These are phyloP conservation scores for Crocodylus rhombifer DNA, from an alignment of 2,797 vertebrate genomes.

Conservation along the genomic window DNA sequence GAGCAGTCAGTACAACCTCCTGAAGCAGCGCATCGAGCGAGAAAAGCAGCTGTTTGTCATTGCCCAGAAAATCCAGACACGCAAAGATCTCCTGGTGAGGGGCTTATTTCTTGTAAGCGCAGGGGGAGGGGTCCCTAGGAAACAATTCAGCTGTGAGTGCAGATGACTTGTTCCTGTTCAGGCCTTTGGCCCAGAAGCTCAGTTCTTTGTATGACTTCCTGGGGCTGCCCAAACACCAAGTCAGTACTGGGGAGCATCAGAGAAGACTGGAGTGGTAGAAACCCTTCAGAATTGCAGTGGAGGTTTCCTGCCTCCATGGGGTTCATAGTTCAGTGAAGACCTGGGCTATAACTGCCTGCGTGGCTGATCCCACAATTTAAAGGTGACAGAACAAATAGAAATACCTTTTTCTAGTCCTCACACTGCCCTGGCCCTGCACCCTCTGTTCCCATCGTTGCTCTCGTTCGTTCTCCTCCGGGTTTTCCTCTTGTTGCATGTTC, in stretches of 20 bases:
- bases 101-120: neutral
- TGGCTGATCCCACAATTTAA: neutral
- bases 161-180: neutral
- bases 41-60: slow-evolving; percentile 94
- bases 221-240: neutral
- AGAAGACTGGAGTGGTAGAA: slow-evolving; percentile 56
- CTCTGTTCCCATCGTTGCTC: neutral
- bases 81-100: slow-evolving; percentile 94
- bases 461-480: neutral
- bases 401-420: neutral
- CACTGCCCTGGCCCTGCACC: neutral
- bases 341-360: slow-evolving; percentile 65
- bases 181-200: neutral
- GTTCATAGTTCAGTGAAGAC: slow-evolving; percentile 22
- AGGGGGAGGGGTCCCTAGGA: neutral
- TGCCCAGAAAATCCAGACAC: slow-evolving; percentile 95
- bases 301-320: neutral
- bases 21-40: slow-evolving; percentile 91
- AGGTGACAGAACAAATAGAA: neutral
- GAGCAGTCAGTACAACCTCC: slow-evolving; percentile 86
- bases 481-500: neutral
- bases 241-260: slow-evolving; percentile 32
- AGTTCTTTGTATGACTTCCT: neutral
- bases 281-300: slow-evolving; percentile 29
- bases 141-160: neutral